Evolutionary conservation across 2,888 invertebrate species (phyloP), one percentile per base, ranked within the genome.

Genomic region (Tipula vernalis): DNA sequence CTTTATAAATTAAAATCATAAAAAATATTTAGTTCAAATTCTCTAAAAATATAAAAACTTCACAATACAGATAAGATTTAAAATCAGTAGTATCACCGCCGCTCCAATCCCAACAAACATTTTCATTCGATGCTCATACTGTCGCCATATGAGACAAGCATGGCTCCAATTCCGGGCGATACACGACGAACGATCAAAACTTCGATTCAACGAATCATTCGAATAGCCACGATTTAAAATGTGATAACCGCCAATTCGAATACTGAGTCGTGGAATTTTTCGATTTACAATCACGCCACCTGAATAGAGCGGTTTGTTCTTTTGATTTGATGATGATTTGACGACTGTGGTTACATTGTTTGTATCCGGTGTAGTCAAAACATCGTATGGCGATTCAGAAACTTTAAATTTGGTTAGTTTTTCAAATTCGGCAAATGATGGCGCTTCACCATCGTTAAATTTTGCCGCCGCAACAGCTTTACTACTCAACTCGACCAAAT

Each of bases 311-410:
- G 88, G 89, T 36, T 88, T 89, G 6, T 86, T 86, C 57, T 86
- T 86, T 39, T n/a, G 71, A 44, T 10, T 12, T 2, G 86, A 83
- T 18, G 51, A 86, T 85, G 5, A 85, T 86, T 28, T 28, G 28
- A 2, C 28, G 2, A 28, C 28, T 0, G 28, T 28, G 28, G 28
- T 28, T 28, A 28, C 28, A 28, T 28, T 28, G 2, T 28, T 28
- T 28, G 28, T 28, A 28, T 28, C 2, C 28, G 28, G 28, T 28
- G 28, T 28, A 28, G 28, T 28, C 28, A 28, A 28, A 28, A 28
- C 28, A 1, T 28, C 88, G 83, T 91, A 91, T 0, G 91, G 91
- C 3, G 91, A 90, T 86, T 89, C 87, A 1, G 90, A 91, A 8
- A 88, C 88, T 57, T 88, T 91, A 86, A 89, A 88, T 44, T n/a